Percentiles rank a stretch among this genome's conserved stretches.
phyloP scores from a whole-genome alignment of 2,113 vertebrate genomes.

The Mustelus asterias region DNA sequence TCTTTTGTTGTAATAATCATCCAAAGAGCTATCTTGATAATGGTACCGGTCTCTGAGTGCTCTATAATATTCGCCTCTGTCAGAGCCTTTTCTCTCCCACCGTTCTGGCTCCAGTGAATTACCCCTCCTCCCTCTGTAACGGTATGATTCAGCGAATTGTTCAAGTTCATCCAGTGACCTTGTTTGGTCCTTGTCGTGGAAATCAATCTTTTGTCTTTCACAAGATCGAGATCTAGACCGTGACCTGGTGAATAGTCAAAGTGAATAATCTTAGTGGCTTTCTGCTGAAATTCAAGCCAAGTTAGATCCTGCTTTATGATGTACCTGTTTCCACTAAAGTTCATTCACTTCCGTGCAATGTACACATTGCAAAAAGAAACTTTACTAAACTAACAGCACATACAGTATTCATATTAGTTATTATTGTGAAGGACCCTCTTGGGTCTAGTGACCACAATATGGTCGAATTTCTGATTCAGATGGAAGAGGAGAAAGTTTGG shows the following conservation, averaged over 20 bases:
- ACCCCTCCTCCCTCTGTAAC: slow-evolving; percentile 56
- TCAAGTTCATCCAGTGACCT: slow-evolving; percentile 91
- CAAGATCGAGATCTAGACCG: slow-evolving; percentile 84
- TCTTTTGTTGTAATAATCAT: slow-evolving; percentile 56
- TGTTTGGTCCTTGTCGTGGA: slow-evolving; percentile 70
- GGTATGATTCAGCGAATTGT: slow-evolving; percentile 76
- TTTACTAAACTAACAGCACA: neutral
- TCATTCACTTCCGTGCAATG: slow-evolving; percentile 9
- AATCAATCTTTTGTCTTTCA: slow-evolving; percentile 77
- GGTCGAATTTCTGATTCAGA: too few species aligned
- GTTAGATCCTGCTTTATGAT: neutral
- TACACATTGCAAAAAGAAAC: neutral
- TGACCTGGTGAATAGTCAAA: slow-evolving; percentile 61
- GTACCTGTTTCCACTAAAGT: neutral
- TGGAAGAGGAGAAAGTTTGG: too few species aligned
- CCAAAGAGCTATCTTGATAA: slow-evolving; percentile 50
- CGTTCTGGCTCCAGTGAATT: slow-evolving; percentile 48
- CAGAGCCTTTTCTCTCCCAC: slow-evolving; percentile 56
- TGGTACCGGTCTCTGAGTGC: slow-evolving; percentile 46
- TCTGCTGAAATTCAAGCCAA: neutral
- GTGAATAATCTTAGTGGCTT: neutral
- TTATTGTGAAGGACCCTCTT: too few species aligned
- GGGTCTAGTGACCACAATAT: too few species aligned
- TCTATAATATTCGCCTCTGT: slow-evolving; percentile 53
- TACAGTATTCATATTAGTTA: neutral